Conservation (phyloP, 2,113 vertebrate genomes). For the Oryctolagus cuniculus region DNA sequence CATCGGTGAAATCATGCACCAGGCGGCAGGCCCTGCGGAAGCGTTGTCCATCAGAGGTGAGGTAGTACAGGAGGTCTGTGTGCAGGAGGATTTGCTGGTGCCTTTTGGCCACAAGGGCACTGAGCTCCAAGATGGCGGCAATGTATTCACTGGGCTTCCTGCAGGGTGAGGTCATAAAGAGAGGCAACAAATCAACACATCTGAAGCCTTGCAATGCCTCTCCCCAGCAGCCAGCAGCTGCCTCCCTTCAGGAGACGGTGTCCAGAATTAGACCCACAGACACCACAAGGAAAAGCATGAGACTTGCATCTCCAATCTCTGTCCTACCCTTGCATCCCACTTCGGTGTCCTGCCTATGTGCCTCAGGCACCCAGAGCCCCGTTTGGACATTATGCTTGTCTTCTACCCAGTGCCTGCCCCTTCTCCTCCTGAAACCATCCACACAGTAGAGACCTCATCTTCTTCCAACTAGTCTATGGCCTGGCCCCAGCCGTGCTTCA, state of each 20-base stretch:
- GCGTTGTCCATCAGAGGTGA: slow-evolving; percentile 83
- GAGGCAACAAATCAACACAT: accelerated
- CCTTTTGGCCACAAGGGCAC: slow-evolving; percentile 87
- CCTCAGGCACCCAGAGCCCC: accelerated
- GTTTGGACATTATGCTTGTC: too few relatives aligned
- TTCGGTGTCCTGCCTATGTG: not conserved
- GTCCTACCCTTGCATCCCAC: not conserved
- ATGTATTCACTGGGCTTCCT: slow-evolving; percentile 91
- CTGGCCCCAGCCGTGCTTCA: not conserved
- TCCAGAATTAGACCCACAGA: not conserved
- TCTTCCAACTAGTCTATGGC: not conserved
- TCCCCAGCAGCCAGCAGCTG: not conserved
- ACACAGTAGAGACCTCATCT: not conserved
- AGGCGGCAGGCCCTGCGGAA: slow-evolving; percentile 87
- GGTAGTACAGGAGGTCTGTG: slow-evolving; percentile 89
- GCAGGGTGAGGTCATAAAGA: accelerated
- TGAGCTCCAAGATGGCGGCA: slow-evolving; percentile 91
- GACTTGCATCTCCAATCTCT: not conserved
- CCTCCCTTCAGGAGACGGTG: not conserved
- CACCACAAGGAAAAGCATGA: too few relatives aligned
- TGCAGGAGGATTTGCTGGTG: slow-evolving; percentile 83
- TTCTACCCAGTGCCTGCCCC: not conserved
- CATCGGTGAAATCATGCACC: slow-evolving; percentile 90
- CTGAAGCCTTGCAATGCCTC: not conserved
- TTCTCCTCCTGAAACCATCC: not conserved